Evolutionary conservation across 2,113 vertebrate species (phyloP).

Genomic region (Phasianus colchicus): DNA sequence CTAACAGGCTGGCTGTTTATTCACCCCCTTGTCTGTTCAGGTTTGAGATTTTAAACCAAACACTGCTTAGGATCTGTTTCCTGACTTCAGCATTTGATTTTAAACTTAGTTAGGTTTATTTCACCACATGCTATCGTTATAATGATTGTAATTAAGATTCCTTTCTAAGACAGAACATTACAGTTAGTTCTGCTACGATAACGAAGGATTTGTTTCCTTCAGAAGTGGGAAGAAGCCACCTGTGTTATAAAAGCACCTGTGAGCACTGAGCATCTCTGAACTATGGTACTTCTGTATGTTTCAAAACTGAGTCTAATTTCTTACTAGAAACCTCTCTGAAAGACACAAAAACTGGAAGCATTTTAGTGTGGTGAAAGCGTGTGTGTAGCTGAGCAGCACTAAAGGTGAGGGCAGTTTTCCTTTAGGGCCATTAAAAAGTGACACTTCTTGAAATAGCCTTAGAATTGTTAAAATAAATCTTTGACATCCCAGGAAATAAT

Average conservation of each 20-base stretch:
- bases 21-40: not conserved
- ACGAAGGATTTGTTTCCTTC: not conserved
- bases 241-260: not conserved
- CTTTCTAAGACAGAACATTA: not conserved
- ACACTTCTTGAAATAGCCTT: not conserved
- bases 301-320: not conserved
- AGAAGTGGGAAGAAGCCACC: too few relatives aligned
- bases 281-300: not conserved
- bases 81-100: constrained; percentile 7
- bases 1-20: constrained; percentile 11
- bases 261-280: not conserved
- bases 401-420: not conserved
- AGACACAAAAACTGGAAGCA: not conserved
- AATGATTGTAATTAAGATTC: not conserved
- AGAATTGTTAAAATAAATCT: not conserved
- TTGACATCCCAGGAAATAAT: not conserved
- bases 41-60: constrained; percentile 12
- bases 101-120: not conserved
- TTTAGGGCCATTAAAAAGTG: not conserved
- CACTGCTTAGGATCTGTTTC: not conserved
- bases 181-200: not conserved
- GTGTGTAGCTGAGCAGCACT: not conserved
- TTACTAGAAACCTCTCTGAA: not conserved
- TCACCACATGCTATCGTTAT: not conserved
- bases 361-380: not conserved